Conservation (phyloP, 2,888 invertebrate species). For the Epicampocera succincta region DNA sequence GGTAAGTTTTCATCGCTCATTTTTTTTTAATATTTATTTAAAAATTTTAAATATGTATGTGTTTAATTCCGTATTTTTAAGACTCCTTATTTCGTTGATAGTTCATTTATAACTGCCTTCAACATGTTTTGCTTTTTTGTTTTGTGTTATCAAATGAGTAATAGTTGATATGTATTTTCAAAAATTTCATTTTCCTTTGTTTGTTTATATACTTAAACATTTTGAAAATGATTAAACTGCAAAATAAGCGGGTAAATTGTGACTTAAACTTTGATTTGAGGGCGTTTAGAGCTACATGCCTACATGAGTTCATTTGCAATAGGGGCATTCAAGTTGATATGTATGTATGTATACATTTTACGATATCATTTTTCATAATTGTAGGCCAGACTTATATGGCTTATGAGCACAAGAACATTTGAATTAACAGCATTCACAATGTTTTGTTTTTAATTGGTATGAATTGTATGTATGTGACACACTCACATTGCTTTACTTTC, state of each 20-base stretch:
- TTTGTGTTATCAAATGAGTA: conserved; percentile 49
- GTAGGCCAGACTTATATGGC: too few species aligned
- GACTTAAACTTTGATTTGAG: conserved; percentile 50
- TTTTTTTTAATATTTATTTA: too few species aligned
- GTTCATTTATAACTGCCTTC: conserved; percentile 57
- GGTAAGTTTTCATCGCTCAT: conserved; percentile 72
- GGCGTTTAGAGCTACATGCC: conserved; percentile 45
- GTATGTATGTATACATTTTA: neutral
- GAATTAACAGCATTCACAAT: too few species aligned
- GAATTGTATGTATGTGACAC: too few species aligned
- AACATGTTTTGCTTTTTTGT: conserved; percentile 39
- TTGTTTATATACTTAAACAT: conserved; percentile 24
- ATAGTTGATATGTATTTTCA: conserved; percentile 25
- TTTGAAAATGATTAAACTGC: conserved; percentile 43
- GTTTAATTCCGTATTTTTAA: too few species aligned
- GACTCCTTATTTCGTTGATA: conserved; percentile 49
- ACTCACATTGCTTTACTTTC: too few species aligned
- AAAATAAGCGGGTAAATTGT: conserved; percentile 47
- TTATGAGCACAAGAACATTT: too few species aligned
- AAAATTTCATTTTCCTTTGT: conserved; percentile 51
- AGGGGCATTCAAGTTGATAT: neutral
- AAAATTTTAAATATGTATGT: too few species aligned
- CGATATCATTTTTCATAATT: too few species aligned
- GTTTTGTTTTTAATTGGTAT: too few species aligned
- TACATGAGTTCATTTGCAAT: too few species aligned